Evolutionary conservation across 2,113 vertebrate genomes (phyloP).

Genomic region (Hassar affinis): DNA sequence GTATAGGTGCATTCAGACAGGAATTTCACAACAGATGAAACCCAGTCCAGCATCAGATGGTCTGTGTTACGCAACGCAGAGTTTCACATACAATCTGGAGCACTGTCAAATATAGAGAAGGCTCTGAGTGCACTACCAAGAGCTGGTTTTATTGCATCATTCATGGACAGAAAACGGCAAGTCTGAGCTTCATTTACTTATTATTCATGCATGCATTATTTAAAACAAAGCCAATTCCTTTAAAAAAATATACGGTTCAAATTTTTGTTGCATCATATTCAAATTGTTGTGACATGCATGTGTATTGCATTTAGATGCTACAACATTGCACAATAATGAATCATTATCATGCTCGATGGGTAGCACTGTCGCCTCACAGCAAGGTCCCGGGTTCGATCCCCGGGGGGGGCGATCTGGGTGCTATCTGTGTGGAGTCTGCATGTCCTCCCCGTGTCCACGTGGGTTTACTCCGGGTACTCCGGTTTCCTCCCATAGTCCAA

Average conservation of each 20-base stretch:
- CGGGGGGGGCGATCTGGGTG: too few relatives aligned
- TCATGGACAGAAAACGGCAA: background rate
- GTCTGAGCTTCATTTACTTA: background rate
- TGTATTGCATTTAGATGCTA: background rate
- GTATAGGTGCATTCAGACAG: background rate
- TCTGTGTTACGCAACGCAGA: background rate
- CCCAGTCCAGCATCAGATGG: background rate
- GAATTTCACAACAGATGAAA: background rate
- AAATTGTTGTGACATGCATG: background rate
- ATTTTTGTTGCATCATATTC: background rate
- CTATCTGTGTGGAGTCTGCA: too few relatives aligned
- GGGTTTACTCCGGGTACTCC: too few relatives aligned
- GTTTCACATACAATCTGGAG: background rate
- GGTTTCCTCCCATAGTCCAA: too few relatives aligned
- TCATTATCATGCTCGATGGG: background rate
- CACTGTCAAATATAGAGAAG: background rate
- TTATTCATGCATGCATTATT: constrained; percentile 21
- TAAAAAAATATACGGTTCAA: too few relatives aligned
- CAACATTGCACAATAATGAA: background rate
- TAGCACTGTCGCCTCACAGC: too few relatives aligned
- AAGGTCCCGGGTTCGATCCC: too few relatives aligned
- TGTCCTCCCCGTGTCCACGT: too few relatives aligned
- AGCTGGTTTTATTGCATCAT: constrained; percentile 20
- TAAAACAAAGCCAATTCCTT: background rate
- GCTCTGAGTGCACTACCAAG: background rate